Conservation (phyloP, 92 coral and sea anemone species). For the Isaurus tuberculatus region DNA sequence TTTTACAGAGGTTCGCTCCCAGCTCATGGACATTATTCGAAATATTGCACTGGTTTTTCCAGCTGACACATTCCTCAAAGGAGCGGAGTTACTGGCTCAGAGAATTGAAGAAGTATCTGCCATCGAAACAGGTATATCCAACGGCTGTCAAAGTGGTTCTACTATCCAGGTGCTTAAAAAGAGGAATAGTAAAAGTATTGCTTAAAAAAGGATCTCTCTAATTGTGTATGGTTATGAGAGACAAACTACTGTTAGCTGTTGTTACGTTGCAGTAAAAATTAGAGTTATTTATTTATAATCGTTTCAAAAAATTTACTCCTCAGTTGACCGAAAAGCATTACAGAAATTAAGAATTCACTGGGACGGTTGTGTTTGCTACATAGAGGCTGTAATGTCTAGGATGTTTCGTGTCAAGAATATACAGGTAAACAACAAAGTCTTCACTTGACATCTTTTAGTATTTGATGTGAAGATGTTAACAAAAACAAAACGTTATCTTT, state of each 20-base stretch:
- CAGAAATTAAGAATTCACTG: constrained; percentile 62
- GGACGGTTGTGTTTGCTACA: constrained; percentile 78
- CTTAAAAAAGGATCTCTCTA: too few species aligned
- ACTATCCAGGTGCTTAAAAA: too few species aligned
- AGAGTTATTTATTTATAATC: neutral
- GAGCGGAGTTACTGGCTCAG: constrained; percentile 83
- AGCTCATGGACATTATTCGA: constrained; percentile 83
- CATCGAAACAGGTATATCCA: constrained; percentile 5
- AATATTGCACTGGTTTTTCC: constrained; percentile 72
- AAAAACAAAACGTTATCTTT: too few species aligned
- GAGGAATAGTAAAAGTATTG: neutral
- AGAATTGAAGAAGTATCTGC: constrained; percentile 22
- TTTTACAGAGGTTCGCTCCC: constrained; percentile 80
- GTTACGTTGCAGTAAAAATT: too few species aligned
- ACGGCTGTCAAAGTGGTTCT: too few species aligned
- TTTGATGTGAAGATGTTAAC: too few species aligned
- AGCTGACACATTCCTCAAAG: constrained; percentile 73
- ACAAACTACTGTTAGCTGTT: too few species aligned
- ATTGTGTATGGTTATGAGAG: too few species aligned
- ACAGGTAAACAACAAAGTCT: constrained; percentile 43
- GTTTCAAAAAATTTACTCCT: neutral
- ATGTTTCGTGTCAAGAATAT: constrained; percentile 68
- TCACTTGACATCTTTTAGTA: neutral
- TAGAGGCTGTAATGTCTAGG: constrained; percentile 78
- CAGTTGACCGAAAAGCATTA: constrained; percentile 15